Conservation (phyloP, 1,140 invertebrate genomes). For the Kradibia gibbosae region DNA sequence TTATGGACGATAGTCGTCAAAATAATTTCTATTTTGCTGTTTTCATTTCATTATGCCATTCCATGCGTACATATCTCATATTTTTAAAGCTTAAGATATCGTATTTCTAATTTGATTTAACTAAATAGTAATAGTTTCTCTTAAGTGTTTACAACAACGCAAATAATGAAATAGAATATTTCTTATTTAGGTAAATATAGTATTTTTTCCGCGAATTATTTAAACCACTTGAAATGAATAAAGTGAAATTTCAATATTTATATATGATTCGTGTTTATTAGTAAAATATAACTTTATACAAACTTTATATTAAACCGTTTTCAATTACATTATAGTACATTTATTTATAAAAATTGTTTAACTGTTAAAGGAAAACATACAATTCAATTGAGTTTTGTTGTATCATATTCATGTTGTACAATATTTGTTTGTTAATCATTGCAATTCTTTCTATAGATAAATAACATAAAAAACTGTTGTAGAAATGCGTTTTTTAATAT, state of each 20-base stretch:
- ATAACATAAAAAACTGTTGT: background rate
- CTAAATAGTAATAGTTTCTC: conserved; percentile 34
- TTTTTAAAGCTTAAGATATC: conserved; percentile 19
- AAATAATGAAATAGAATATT: conserved; percentile 21
- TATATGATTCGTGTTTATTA: conserved; percentile 29
- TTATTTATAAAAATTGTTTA: conserved; percentile 23
- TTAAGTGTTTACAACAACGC: conserved; percentile 24
- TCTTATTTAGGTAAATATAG: conserved; percentile 13
- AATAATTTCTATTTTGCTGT: conserved; percentile 1
- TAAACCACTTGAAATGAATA: conserved; percentile 16
- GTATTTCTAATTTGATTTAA: conserved; percentile 27
- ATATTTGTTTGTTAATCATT: conserved; percentile 20
- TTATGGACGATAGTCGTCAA: background rate
- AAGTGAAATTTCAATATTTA: conserved; percentile 30
- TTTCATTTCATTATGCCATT: background rate
- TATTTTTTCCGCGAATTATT: conserved; percentile 11
- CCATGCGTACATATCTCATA: conserved; percentile 13
- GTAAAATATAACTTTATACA: conserved; percentile 43
- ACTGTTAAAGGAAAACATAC: conserved; percentile 36
- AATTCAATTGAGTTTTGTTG: conserved; percentile 2
- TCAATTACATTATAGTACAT: conserved; percentile 12
- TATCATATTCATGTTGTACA: background rate
- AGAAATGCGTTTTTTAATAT: conserved; percentile 15
- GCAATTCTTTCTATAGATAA: background rate
- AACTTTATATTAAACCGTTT: conserved; percentile 10